These are phyloP conservation scores for Pterois miles DNA, from an alignment of 2,797 vertebrate species.

Conservation along the genomic window DNA sequence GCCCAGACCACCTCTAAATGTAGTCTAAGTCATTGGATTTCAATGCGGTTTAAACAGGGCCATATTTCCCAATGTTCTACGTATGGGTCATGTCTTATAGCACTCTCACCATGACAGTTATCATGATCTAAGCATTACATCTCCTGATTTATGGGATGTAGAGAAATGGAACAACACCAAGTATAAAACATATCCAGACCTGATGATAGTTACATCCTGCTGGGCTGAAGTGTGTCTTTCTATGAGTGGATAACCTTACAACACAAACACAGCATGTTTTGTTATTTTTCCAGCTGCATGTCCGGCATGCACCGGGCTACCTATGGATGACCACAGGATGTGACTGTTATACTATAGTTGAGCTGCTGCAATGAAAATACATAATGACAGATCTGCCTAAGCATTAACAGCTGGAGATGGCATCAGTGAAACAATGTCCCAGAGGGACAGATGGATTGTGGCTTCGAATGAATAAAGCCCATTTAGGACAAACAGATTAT, in stretches of 20 bases:
- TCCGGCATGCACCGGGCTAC: background rate
- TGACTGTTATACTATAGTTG: background rate
- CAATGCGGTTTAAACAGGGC: too few species aligned
- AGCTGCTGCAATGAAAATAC: constrained; percentile 11
- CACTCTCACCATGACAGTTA: background rate
- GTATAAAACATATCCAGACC: background rate
- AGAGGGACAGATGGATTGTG: constrained; percentile 56
- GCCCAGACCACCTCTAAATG: too few species aligned
- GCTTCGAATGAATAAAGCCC: constrained; percentile 70
- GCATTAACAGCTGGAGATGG: constrained; percentile 47
- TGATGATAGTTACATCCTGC: background rate
- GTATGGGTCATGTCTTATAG: background rate
- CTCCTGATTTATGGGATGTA: background rate
- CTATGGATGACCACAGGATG: constrained; percentile 5
- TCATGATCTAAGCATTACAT: background rate
- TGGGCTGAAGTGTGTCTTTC: background rate
- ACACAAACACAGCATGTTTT: background rate
- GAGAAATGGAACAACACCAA: too few species aligned
- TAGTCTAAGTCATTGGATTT: too few species aligned
- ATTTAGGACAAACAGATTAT: constrained; percentile 82
- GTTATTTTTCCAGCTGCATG: background rate
- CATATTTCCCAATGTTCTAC: background rate
- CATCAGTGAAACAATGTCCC: constrained; percentile 55
- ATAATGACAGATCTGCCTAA: constrained; percentile 15
- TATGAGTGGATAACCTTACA: background rate